Conservation (phyloP, 2,797 vertebrate genomes). For the Squalus acanthias region DNA sequence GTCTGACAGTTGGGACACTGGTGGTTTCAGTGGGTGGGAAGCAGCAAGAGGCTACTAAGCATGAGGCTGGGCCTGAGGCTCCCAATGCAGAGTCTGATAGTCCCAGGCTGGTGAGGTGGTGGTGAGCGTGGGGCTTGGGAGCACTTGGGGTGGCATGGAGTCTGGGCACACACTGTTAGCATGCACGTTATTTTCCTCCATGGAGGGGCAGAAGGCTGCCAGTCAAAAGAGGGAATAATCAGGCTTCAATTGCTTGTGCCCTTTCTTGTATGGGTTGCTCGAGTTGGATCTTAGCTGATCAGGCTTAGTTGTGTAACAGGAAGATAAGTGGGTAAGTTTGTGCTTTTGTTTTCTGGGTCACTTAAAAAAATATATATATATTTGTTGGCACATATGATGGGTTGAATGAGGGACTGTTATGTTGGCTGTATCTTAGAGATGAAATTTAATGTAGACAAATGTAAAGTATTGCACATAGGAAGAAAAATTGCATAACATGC, state of each 20-base stretch:
- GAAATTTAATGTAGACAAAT: background rate
- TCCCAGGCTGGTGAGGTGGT: background rate
- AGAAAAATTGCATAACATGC: background rate
- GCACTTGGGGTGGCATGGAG: background rate
- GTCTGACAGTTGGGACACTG: background rate
- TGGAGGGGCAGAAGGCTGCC: background rate
- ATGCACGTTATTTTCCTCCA: background rate
- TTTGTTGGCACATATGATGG: too few species aligned
- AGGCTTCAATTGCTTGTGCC: background rate
- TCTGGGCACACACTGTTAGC: background rate
- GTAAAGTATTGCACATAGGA: background rate
- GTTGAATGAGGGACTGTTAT: background rate
- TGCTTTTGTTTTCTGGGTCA: background rate
- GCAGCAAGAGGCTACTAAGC: background rate
- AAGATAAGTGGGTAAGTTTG: background rate
- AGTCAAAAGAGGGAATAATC: background rate
- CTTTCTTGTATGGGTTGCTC: background rate
- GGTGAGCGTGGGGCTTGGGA: background rate
- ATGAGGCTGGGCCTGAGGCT: too few species aligned
- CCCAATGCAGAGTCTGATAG: too few species aligned
- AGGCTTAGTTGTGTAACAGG: background rate
- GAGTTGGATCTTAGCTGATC: background rate
- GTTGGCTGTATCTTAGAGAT: background rate
- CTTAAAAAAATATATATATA: background rate
- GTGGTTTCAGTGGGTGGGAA: background rate